These are phyloP conservation scores for Gortyna flavago DNA, from an alignment of 2,888 invertebrate genomes.

Conservation along the genomic window DNA sequence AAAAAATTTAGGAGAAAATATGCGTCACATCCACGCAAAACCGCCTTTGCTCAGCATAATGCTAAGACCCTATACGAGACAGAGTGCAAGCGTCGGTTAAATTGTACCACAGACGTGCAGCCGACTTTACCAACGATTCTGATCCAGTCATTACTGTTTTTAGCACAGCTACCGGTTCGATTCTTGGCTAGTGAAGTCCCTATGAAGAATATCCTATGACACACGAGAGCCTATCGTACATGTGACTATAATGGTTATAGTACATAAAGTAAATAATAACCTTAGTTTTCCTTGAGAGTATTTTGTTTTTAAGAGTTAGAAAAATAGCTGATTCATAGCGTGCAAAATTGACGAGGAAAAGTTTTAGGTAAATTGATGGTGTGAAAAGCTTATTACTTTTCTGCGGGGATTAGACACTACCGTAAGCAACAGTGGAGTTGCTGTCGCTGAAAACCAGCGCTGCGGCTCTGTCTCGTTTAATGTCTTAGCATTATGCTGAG, in stretches of 20 bases:
- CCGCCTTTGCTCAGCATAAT: too few species aligned
- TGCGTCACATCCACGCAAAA: too few species aligned
- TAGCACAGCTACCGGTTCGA: constrained; percentile 32
- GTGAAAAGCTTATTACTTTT: not conserved
- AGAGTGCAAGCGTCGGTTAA: too few species aligned
- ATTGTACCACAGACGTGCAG: not conserved
- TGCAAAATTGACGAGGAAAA: constrained; percentile 55
- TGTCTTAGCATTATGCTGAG: too few species aligned
- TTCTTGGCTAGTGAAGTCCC: constrained; percentile 47
- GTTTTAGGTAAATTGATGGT: not conserved
- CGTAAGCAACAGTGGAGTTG: not conserved
- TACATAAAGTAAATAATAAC: constrained; percentile 40
- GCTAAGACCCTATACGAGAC: too few species aligned
- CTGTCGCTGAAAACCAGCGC: too few species aligned
- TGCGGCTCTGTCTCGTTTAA: too few species aligned
- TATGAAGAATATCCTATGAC: too few species aligned
- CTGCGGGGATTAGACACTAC: not conserved
- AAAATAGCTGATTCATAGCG: constrained; percentile 30
- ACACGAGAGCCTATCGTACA: constrained; percentile 6
- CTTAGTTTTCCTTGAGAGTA: constrained; percentile 43
- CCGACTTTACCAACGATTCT: constrained; percentile 4
- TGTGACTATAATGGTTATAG: not conserved
- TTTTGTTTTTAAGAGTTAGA: constrained; percentile 42
- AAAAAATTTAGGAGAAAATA: too few species aligned
- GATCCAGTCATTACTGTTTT: constrained; percentile 32